Base-by-base conservation (phyloP, 2,113 vertebrate species). In the Leptocoma aspasia region DNA sequence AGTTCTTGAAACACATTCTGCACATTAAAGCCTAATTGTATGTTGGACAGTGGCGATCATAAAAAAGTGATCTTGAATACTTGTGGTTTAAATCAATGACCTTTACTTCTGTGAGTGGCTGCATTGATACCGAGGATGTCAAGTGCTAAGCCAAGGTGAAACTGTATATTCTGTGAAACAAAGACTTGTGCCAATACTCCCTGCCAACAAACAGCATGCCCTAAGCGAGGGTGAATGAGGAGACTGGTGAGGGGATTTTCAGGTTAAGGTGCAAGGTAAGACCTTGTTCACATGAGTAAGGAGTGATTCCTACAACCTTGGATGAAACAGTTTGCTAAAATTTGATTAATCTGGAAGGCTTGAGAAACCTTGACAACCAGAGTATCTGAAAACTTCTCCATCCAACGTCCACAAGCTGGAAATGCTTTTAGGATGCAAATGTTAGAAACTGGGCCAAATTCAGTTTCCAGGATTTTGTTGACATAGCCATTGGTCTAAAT, bases 1-100 rank as follows among this genome's bases (percentile, higher is more conserved):
- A 95, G 79, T 44, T 95, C 93, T 92, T 94, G 75, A 96, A 95
- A 95, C 73, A 28, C 75, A 60, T 90, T 94, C 71, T 95, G 63
- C 4, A 22, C 39, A 17, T 86, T 90, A 93, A 95, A 94, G 79
- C 79, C 64, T 86, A 87, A 91, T 90, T 94, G 50, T 92, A 12
- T 52, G 84, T 93, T 94, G 87, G 91, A 93, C 95, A 94, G 93
- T 94, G 95, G 90, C 6, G 0, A 81, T 30, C 0, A 0, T 94
- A 66, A 94, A 94, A 86, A 79, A 72, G 31, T 7, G 65, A 90
- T 70, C 82, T 87, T 3, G 5, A 73, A 90, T 94, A 44, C n/a
- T 90, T 82, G 59, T 0, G 11, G 75, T 88, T 90, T 76, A 71
- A 91, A 84, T 84, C 89, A 65, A 10, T 69, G 91, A 89, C 89